Evolutionary conservation across 2,113 vertebrate species (phyloP), one percentile per base, ranked within the genome.

Genomic region (Erythrolamprus reginae): DNA sequence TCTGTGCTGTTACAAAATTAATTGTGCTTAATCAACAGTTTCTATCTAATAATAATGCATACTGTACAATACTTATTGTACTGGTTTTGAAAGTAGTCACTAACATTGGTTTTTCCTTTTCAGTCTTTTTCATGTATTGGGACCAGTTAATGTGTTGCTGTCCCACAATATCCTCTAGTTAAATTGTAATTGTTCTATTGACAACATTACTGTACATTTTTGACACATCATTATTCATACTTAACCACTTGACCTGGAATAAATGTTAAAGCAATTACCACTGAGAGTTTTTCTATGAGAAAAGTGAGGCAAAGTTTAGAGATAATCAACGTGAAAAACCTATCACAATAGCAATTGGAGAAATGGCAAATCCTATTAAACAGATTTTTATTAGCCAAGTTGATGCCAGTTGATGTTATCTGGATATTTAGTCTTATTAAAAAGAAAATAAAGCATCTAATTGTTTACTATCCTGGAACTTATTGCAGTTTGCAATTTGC

Each of bases 141-240:
- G 96, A 96, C 96, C 96, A 96, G 96, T 97, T 98, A 98, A 98
- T 97, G 96, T 97, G 96, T 96, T 98, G 97, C 97, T 97, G 96
- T 98, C 97, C 97, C 97, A 97, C 96, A 96, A 97, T 98, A 97
- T 98, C 98, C 97, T 97, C 95, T 86, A 96, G 96, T 97, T 98
- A 98, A 98, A 98, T 98, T 96, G 96, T 98, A 98, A 98, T 98
- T 98, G 97, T 97, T 98, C 97, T 98, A 98, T 98, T 97, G 98
- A 98, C 97, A 97, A 97, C 97, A 95, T 96, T 97, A 98, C 97
- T 98, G 97, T 98, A 98, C 96, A 94, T 97, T 97, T 98, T 97
- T 98, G 98, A 98, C 98, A 98, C 97, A 97, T 98, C 98, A 98
- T 98, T 98, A 98, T 98, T 98, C 98, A 98, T 98, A 97, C 97